A percentile compares a stretch with the other conserved stretches of the same genome.
phyloP scores from a whole-genome alignment of 2,113 vertebrate species.

The Apteryx mantelli region DNA sequence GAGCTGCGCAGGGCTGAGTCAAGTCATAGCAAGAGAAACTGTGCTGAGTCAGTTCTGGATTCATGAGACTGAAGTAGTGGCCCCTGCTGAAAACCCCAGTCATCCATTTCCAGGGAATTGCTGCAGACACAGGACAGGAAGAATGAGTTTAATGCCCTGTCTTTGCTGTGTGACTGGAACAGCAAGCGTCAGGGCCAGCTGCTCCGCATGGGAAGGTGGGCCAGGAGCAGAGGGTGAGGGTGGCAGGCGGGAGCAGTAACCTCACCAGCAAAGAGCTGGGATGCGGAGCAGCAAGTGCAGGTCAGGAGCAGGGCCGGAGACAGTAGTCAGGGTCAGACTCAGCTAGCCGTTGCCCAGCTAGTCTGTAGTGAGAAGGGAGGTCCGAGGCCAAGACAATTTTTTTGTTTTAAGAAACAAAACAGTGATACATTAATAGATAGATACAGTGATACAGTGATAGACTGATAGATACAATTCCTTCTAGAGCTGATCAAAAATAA shows the following conservation, averaged over 20 bases:
- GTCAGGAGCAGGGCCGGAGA: background rate
- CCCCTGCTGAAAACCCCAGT: background rate
- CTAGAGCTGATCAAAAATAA: background rate
- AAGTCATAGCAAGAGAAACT: background rate
- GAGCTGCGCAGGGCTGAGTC: rapidly evolving
- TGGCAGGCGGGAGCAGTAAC: background rate
- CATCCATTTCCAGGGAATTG: background rate
- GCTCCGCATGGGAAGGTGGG: too few species aligned
- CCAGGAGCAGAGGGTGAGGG: too few species aligned
- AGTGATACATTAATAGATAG: background rate
- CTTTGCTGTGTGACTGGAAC: background rate
- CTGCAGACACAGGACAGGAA: background rate
- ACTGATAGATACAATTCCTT: background rate
- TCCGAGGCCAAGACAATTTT: background rate
- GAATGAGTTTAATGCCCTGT: background rate
- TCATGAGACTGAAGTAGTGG: background rate
- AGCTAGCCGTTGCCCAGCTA: background rate
- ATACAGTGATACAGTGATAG: background rate
- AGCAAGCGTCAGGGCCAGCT: too few species aligned
- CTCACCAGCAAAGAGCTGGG: background rate
- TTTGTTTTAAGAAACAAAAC: background rate
- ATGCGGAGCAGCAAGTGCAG: background rate
- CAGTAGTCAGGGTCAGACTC: background rate
- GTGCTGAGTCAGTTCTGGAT: background rate
- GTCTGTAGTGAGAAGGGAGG: background rate